These are phyloP conservation scores for Leptinotarsa undecemlineata DNA, from an alignment of 1,140 invertebrate genomes.

Conservation along the genomic window DNA sequence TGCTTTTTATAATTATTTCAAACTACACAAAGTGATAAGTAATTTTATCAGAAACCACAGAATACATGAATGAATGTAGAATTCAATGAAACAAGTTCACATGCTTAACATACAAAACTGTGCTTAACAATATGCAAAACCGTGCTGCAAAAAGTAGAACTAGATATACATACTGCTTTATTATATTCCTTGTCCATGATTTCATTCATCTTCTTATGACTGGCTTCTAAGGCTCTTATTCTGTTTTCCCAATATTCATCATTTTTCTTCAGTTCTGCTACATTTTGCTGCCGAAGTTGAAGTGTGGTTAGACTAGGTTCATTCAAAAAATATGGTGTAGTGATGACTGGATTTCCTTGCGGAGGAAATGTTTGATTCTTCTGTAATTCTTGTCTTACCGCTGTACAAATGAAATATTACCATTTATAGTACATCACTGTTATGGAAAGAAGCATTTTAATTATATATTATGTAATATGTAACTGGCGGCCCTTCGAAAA, in stretches of 20 bases:
- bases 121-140: too few relatives aligned
- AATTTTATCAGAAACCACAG: too few relatives aligned
- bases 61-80: too few relatives aligned
- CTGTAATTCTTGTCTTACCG: slow-evolving; percentile 30
- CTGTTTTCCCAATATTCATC: slow-evolving; percentile 61
- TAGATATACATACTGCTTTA: slow-evolving; percentile 53
- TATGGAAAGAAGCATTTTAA: too few relatives aligned
- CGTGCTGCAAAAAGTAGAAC: too few relatives aligned
- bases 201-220: slow-evolving; percentile 57
- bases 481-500: too few relatives aligned
- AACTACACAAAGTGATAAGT: too few relatives aligned
- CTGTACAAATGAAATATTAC: slow-evolving; percentile 18
- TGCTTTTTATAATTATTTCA: too few relatives aligned
- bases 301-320: slow-evolving; percentile 52
- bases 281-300: slow-evolving; percentile 52
- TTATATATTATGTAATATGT: too few relatives aligned
- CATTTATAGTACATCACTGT: background rate
- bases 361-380: slow-evolving; percentile 11
- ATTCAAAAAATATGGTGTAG: slow-evolving; percentile 42
- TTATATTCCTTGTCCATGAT: slow-evolving; percentile 61
- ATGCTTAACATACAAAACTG: too few relatives aligned
- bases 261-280: slow-evolving; percentile 52
- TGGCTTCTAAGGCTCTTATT: slow-evolving; percentile 57
- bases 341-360: slow-evolving; percentile 17
- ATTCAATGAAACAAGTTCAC: too few relatives aligned